These are phyloP conservation scores for Xylocopa sonorina DNA, from an alignment of 1,140 invertebrate species.

Conservation along the genomic window DNA sequence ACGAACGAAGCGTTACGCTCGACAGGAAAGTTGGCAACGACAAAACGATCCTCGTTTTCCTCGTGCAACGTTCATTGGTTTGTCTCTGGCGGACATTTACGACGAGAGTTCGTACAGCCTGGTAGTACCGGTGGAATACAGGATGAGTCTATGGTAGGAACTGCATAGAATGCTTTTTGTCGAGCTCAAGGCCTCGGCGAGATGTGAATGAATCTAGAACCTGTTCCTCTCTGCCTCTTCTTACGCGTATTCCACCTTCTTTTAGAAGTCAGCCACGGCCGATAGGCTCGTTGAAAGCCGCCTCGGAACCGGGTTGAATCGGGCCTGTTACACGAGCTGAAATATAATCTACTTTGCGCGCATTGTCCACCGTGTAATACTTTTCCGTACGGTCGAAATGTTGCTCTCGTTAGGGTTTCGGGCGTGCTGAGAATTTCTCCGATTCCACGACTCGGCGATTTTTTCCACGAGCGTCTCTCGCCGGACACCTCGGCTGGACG, in stretches of 20 bases:
- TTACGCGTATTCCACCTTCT: constrained; percentile 63
- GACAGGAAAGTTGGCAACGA: not conserved
- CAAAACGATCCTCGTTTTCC: not conserved
- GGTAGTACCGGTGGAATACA: constrained; percentile 30
- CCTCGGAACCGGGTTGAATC: constrained; percentile 38
- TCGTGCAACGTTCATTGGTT: constrained; percentile 37
- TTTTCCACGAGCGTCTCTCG: not conserved
- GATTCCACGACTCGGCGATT: not conserved
- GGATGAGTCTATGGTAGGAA: constrained; percentile 61
- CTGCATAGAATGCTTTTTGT: constrained; percentile 66
- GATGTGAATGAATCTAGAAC: constrained; percentile 77
- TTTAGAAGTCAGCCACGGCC: constrained; percentile 50
- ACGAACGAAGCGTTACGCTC: not conserved
- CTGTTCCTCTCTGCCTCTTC: constrained; percentile 68
- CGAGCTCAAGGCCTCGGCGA: constrained; percentile 66
- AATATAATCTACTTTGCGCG: constrained; percentile 33
- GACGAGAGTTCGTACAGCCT: constrained; percentile 19
- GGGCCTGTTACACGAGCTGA: constrained; percentile 24
- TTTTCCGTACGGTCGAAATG: not conserved
- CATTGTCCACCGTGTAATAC: constrained; percentile 6
- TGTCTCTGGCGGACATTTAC: constrained; percentile 40
- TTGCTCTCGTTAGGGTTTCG: not conserved
- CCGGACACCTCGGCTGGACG: no score
- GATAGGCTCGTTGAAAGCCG: constrained; percentile 60
- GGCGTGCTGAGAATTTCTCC: no score